Evolutionary conservation across 1,140 invertebrate species (phyloP), one percentile per base, ranked within the genome.

Genomic region (Bombyx mori): DNA sequence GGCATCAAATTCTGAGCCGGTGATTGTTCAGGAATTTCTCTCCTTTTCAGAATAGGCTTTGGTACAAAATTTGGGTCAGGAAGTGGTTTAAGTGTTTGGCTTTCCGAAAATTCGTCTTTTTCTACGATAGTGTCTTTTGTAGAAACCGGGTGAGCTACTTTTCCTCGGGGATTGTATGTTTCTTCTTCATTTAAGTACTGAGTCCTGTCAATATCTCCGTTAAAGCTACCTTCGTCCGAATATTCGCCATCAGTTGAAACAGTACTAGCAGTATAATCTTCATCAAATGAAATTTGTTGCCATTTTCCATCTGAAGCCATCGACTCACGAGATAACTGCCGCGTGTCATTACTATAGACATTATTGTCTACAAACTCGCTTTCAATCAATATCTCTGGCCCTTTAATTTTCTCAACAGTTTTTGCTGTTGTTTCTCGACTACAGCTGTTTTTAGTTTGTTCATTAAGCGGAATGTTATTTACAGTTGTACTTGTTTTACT

Each of bases 41-140:
- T 81, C 26, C 86, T 82, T 66, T 94, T 94, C 4, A 94, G 68
- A 63, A 94, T 94, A 6, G 93, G 93, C 71, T 94, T 94, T 6
- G 93, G 93, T 44, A 93, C 72, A 65, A 93, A 91, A 69, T 91
- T 91, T 0, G 90, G 91, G 72, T 91, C 90, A 1, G 90, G 89
- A 35, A 91, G 81, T 8, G 89, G 88, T 61, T 91, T 90, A 7
- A 85, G 87, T 7, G 89, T 78, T 56, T 91, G 90, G 57, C 86
- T 87, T 56, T 90, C 90, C 2, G 88, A 82, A 63, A 53, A 9
- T 48, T 90, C 88, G 53, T 88, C 86, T 35, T 85, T 79, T 50
- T 73, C 67, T 56, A 79, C 71, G 42, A 72, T 54, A 9, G 59
- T 57, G 58, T 78, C 75, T 55, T 74, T 72, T 7, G 67, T 42